Base-by-base conservation (phyloP, 35 echinoderm and acorn worm species). In the Strongylocentrotus purpuratus region DNA sequence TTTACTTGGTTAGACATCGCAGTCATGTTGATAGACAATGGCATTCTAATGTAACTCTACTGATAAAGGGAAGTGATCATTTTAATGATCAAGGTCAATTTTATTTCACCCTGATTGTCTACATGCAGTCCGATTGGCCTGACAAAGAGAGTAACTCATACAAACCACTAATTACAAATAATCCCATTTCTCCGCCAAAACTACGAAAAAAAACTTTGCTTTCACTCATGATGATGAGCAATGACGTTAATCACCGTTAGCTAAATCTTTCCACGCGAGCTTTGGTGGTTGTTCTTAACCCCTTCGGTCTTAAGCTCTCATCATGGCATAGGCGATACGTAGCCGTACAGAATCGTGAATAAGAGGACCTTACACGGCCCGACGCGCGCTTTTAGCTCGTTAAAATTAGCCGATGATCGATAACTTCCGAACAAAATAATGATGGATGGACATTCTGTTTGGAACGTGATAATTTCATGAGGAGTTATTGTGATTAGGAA, bases 141-240 rank as follows among this genome's bases (percentile, higher is more conserved):
- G 65, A 78, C 65, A 78, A 78, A 78, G 65, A 28, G 61, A 78
- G 28, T 22, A 41, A 5, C 22, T 78, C 18, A 78, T n/a, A n/a
- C 65, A 2, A 78, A 78, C 65, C 3, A 78, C 18, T 78, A 78
- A 78, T 78, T 78, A 78, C 28, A 78, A 78, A 78, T 78, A 78
- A 78, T 78, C 65, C 65, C 65, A 78, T 78, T 78, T 78, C 65
- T 78, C 65, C 65, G 65, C 65, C 20, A 78, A 22, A 78, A 78
- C 28, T 28, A n/a, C 65, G 22, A 7, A 2, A 18, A 7, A 25
- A 78, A 78, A 4, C 65, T 78, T 78, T n/a, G 65, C 65, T 7
- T 28, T 78, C 65, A 28, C 65, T 78, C 20, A n/a, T 78, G 65
- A n/a, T 78, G 20, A 78, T 78, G 65, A 22, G 22, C 22, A 28